Base-by-base conservation (phyloP, 2,113 vertebrate genomes). In the Cololabis saira region DNA sequence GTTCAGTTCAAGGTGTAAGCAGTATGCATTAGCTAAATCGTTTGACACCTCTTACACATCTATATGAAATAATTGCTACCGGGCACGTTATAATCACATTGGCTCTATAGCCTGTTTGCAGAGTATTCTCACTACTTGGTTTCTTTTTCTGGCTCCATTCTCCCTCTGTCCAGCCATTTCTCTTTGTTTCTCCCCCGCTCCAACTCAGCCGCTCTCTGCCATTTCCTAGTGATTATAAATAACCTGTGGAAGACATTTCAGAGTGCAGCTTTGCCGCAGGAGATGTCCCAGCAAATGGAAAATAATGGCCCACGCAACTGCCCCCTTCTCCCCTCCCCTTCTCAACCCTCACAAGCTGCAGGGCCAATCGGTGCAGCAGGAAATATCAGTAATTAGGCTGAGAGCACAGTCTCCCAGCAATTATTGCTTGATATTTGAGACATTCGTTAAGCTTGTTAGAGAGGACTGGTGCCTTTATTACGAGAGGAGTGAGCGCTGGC, bases 361-460 rank as follows among this genome's bases (percentile, higher is more conserved):
- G 70, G 74, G 81, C 71, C 81, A 84, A 80, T 78, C 37, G 70
- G 48, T 81, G 80, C 75, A 59, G 74, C 58, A 40, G 70, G 76
- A 83, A 84, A 84, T 75, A 76, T 81, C 79, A 74, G 61, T 87
- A 87, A 89, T 88, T 88, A 87, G 78, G 61, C 76, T 66, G 76
- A 56, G 54, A 85, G 76, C 47, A 79, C 51, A 72, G 69, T 75
- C 75, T 88, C 74, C 33, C 52, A 49, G 78, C 81, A 82, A 88
- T 88, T 85, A 87, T 57, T 30, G 77, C 50, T 62, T 78, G 82
- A 78, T 82, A 84, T 77, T 22, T 41, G 45, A 77, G 78, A 83
- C 76, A 77, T 85, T 82, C 9, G 71, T 82, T 80, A 77, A 53
- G 85, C 83, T 89, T 82, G 85, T 90, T 89, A 89, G 84, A 6